phyloP scores from a whole-genome alignment of 1,140 invertebrate genomes.

The Ridgeia piscesae region DNA sequence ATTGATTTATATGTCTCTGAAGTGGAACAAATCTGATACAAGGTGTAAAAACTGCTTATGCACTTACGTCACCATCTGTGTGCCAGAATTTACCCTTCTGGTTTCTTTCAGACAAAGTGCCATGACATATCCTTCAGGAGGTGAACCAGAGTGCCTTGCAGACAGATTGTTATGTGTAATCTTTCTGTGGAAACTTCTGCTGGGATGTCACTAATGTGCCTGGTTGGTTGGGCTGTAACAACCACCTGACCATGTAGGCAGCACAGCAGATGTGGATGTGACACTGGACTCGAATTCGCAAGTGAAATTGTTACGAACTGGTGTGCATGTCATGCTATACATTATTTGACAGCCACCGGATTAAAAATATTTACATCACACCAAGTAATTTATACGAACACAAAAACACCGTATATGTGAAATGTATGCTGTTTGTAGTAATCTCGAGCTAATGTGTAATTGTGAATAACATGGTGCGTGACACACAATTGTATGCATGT shows the following conservation, averaged over 20 bases:
- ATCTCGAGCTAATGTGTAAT: not conserved
- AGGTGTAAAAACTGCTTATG: not conserved
- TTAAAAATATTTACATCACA: not conserved
- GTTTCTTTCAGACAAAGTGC: not conserved
- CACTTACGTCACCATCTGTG: not conserved
- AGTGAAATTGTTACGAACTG: too few relatives aligned
- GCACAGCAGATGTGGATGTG: too few relatives aligned
- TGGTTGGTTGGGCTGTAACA: too few relatives aligned
- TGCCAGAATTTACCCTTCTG: not conserved
- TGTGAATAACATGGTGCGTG: not conserved
- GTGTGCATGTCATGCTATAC: not conserved
- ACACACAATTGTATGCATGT: not conserved
- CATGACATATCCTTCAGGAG: not conserved
- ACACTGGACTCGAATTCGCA: too few relatives aligned
- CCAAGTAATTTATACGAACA: not conserved
- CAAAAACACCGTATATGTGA: not conserved
- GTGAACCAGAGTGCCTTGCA: not conserved
- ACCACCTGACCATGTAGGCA: too few relatives aligned
- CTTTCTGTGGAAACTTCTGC: not conserved
- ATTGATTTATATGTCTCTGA: not conserved
- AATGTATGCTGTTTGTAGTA: not conserved
- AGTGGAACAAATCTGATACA: not conserved
- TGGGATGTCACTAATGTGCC: too few relatives aligned
- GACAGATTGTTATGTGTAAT: not conserved
- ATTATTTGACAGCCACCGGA: not conserved